Conservation (phyloP, 2,888 invertebrate species). For the Pseudoips prasinana region DNA sequence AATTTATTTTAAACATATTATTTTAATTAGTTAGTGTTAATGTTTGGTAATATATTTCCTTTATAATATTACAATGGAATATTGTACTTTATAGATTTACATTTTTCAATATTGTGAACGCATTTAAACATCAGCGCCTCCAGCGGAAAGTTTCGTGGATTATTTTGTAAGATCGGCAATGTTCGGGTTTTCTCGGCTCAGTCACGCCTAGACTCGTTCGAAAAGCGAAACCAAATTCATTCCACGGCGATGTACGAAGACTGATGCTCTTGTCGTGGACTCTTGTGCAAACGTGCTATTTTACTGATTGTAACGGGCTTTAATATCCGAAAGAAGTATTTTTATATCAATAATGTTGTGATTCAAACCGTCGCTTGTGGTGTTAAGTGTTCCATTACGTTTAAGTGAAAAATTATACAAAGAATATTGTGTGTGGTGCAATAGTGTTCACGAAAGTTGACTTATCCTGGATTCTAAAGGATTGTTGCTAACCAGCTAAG, state of each 20-base stretch:
- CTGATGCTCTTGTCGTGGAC: slow-evolving; percentile 79
- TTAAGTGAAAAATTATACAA: slow-evolving; percentile 63
- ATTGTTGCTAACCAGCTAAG: slow-evolving; percentile 59
- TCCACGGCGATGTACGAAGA: slow-evolving; percentile 78
- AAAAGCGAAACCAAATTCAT: slow-evolving; percentile 78
- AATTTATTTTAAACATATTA: no score
- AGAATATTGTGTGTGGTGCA: slow-evolving; percentile 71
- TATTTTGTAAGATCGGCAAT: slow-evolving; percentile 43
- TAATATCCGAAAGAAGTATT: slow-evolving; percentile 60
- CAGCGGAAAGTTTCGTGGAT: slow-evolving; percentile 35
- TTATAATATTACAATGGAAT: no score
- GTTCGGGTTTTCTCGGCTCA: slow-evolving; percentile 69
- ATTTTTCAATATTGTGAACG: no score
- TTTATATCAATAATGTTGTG: slow-evolving; percentile 71
- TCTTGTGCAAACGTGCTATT: slow-evolving; percentile 70
- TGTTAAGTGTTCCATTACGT: slow-evolving; percentile 67
- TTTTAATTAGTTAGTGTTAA: no score
- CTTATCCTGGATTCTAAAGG: slow-evolving; percentile 70
- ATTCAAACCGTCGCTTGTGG: slow-evolving; percentile 65
- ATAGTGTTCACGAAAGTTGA: slow-evolving; percentile 63
- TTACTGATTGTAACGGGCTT: slow-evolving; percentile 67
- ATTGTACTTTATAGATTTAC: no score
- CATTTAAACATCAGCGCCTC: slow-evolving; percentile 47
- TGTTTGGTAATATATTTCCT: no score
- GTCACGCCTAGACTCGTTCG: slow-evolving; percentile 82